These are phyloP conservation scores for Mobula hypostoma DNA, from an alignment of 2,113 vertebrate genomes.

Conservation along the genomic window DNA sequence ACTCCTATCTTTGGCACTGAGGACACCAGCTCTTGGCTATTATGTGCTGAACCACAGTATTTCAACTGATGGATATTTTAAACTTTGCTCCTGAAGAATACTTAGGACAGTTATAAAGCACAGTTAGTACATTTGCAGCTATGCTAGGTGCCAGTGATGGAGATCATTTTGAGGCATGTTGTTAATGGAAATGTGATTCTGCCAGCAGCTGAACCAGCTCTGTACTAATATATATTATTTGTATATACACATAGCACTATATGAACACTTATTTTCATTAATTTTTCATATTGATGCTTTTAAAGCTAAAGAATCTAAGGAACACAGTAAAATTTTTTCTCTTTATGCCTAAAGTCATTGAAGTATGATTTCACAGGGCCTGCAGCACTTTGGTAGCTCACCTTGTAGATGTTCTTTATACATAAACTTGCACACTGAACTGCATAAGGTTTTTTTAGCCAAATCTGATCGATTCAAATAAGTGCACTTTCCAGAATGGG, in stretches of 20 bases:
- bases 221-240: neutral
- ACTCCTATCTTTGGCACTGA: neutral
- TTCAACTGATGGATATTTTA: constrained; percentile 1
- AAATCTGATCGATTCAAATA: neutral
- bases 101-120: neutral
- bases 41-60: neutral
- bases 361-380: neutral
- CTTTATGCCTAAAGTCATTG: neutral
- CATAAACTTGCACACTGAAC: neutral
- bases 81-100: neutral
- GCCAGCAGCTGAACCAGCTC: neutral
- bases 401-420: neutral
- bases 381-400: neutral
- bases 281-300: constrained; percentile 27
- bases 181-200: neutral
- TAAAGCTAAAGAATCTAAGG: neutral
- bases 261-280: constrained; percentile 26
- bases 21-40: neutral
- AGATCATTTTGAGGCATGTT: neutral
- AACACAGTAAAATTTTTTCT: neutral
- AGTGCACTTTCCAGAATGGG: neutral
- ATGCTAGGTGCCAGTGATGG: constrained; percentile 12
- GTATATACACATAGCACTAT: constrained; percentile 32
- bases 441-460: neutral
- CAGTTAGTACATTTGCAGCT: neutral